Conservation (phyloP, 23 tunicate genomes). For the Phallusia fumigata region DNA sequence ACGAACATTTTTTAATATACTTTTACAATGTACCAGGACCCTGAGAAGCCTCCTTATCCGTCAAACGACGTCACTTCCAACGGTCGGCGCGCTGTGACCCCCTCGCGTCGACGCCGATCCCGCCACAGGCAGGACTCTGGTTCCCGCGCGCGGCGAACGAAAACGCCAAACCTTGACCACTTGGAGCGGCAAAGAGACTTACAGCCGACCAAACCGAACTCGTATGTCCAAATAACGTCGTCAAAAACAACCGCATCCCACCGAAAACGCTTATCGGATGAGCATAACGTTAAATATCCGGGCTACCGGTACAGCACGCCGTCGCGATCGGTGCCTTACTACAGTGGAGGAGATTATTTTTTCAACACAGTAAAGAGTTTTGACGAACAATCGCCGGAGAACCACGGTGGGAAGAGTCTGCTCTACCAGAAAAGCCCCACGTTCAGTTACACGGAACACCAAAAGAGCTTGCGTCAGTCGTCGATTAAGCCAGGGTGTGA, state of each 20-base stretch:
- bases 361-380: conserved; percentile 23
- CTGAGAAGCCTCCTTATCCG: conserved; percentile 8
- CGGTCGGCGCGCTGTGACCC: conserved; percentile 9
- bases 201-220: conserved; percentile 90
- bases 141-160: conserved; percentile 47
- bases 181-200: conserved; percentile 63
- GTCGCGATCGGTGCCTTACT: conserved; percentile 2
- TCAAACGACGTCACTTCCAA: conserved; percentile 5
- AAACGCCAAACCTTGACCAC: conserved; percentile 75
- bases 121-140: not conserved
- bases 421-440: conserved; percentile 15
- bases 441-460: conserved; percentile 23
- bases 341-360: not conserved
- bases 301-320: conserved; percentile 22
- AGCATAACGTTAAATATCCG: conserved; percentile 1
- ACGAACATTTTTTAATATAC: not conserved
- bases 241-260: conserved; percentile 8
- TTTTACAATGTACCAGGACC: not conserved
- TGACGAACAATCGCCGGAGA: conserved; percentile 21
- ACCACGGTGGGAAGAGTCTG: conserved; percentile 11
- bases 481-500: conserved; percentile 3
- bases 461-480: not conserved
- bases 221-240: conserved; percentile 85
- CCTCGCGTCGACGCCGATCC: conserved; percentile 8
- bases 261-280: not conserved